Percentiles rank a stretch among this genome's conserved stretches.
These are phyloP conservation scores for Limnodromus scolopaceus DNA, from an alignment of 2,797 vertebrate genomes.

Conservation along the genomic window DNA sequence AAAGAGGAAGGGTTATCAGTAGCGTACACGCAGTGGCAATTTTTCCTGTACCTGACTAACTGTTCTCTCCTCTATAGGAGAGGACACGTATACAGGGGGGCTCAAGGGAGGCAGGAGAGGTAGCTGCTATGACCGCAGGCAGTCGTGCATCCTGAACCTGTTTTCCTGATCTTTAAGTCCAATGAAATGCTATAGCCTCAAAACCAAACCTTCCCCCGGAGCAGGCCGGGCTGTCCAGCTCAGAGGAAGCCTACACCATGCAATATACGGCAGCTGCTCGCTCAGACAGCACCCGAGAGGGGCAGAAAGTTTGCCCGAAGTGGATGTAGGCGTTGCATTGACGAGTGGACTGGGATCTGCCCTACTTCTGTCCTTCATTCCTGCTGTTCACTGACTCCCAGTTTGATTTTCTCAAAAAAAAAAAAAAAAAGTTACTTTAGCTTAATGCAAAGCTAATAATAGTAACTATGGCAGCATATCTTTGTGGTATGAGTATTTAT, in stretches of 20 bases:
- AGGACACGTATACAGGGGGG: background rate
- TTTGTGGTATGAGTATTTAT: background rate
- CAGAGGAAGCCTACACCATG: background rate
- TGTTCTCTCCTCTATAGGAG: background rate
- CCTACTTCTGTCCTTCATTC: background rate
- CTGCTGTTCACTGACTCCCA: background rate
- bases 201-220: background rate
- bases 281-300: background rate
- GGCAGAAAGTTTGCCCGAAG: background rate
- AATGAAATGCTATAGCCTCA: background rate
- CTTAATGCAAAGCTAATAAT: background rate
- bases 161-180: background rate
- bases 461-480: background rate
- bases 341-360: background rate
- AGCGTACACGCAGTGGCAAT: background rate
- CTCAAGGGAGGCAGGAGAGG: background rate
- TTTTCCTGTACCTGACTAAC: background rate
- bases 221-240: background rate
- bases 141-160: background rate
- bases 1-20: background rate
- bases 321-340: accelerated
- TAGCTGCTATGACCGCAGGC: background rate
- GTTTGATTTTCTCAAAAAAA: background rate
- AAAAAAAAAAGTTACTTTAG: background rate
- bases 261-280: background rate